A percentile compares a stretch with the other conserved stretches of the same genome.
phyloP scores from a whole-genome alignment of 2,797 vertebrate genomes.

The Coreius guichenoti region DNA sequence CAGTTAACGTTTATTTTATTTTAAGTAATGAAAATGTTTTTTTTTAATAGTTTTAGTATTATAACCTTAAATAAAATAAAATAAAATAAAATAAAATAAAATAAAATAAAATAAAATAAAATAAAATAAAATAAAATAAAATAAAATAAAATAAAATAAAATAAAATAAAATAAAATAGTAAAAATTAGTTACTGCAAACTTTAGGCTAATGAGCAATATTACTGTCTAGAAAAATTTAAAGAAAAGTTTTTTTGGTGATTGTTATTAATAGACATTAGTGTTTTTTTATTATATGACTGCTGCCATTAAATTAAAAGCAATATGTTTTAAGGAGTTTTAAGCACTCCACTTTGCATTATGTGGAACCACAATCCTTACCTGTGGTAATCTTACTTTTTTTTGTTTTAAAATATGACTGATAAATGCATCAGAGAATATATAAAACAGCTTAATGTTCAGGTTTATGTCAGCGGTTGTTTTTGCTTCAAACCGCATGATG shows the following conservation, averaged over 20 bases:
- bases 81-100: too few species aligned
- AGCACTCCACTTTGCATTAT: neutral
- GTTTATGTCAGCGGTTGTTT: slow-evolving; percentile 1
- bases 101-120: too few species aligned
- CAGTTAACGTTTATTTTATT: too few species aligned
- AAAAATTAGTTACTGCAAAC: neutral
- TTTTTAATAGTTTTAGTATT: too few species aligned
- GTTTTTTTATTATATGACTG: neutral
- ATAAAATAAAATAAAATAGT: too few species aligned
- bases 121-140: too few species aligned
- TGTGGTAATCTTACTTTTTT: neutral
- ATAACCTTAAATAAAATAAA: too few species aligned
- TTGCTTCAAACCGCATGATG: neutral
- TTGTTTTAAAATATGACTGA: neutral
- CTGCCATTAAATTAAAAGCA: neutral
- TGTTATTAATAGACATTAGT: neutral
- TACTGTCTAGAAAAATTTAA: neutral
- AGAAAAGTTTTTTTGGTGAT: neutral
- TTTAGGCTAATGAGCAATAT: neutral
- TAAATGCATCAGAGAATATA: neutral
- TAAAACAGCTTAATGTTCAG: neutral
- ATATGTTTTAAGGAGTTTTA: neutral
- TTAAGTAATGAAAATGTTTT: too few species aligned
- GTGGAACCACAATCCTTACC: neutral
- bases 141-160: too few species aligned